phyloP scores from a whole-genome alignment of 2,888 invertebrate species.

The Morpho deidamia region DNA sequence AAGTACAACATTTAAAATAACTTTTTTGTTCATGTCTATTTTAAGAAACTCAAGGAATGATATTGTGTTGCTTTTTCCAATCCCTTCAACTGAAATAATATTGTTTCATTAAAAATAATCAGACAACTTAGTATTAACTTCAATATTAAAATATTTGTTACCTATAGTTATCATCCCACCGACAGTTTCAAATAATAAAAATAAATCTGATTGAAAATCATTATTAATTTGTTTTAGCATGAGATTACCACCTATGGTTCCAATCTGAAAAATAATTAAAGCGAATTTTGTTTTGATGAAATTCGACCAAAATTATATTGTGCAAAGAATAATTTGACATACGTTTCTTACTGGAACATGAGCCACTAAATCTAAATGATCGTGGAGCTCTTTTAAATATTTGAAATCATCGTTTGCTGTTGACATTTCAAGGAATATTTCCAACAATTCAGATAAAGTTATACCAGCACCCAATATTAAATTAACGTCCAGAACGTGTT shows the following conservation, averaged over 20 bases:
- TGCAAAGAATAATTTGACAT: conserved; percentile 15
- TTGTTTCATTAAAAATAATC: no score
- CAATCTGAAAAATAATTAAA: conserved; percentile 63
- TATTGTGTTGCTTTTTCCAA: conserved; percentile 33
- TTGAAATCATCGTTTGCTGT: conserved; percentile 68
- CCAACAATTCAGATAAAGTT: conserved; percentile 58
- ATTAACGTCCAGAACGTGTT: conserved; percentile 49
- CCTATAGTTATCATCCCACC: conserved; percentile 59
- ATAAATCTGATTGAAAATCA: conserved; percentile 87
- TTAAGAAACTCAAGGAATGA: conserved; percentile 58
- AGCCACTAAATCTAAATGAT: conserved; percentile 84
- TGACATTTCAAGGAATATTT: conserved; percentile 57
- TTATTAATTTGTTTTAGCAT: conserved; percentile 80
- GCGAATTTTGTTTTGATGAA: no score
- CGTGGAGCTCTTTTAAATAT: conserved; percentile 79
- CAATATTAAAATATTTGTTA: conserved; percentile 23
- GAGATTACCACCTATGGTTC: conserved; percentile 85
- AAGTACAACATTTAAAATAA: conserved; percentile 39
- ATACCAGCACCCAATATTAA: conserved; percentile 59
- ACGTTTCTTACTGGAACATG: conserved; percentile 86
- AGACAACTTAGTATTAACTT: no score
- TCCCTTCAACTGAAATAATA: conserved; percentile 31
- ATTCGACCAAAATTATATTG: no score
- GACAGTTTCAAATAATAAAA: conserved; percentile 80
- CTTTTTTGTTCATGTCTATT: conserved; percentile 57